phyloP scores from a whole-genome alignment of 2,113 vertebrate species.

The Anseranas semipalmata region DNA sequence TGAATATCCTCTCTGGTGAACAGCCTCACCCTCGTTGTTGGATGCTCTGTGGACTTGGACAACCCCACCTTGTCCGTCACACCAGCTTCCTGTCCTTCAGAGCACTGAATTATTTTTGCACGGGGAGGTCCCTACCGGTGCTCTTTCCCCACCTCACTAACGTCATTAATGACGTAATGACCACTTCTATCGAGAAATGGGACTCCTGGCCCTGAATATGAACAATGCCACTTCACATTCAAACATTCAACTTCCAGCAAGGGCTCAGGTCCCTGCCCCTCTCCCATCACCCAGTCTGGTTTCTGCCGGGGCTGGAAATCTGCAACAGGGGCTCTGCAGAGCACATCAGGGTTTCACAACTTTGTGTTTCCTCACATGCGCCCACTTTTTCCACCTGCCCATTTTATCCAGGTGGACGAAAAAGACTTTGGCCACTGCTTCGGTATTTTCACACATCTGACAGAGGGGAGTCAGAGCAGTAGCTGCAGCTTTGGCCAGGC shows the following conservation, averaged over 20 bases:
- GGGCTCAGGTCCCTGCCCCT: not conserved
- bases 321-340: not conserved
- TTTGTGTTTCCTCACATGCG: not conserved
- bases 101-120: not conserved
- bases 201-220: not conserved
- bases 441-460: not conserved
- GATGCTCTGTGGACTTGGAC: not conserved
- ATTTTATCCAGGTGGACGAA: not conserved
- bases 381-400: not conserved
- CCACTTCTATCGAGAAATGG: not conserved
- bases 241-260: not conserved
- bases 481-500: not conserved
- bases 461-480: not conserved
- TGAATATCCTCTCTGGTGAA: constrained; percentile 26
- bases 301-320: not conserved
- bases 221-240: not conserved
- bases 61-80: not conserved
- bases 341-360: not conserved
- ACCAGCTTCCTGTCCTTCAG: not conserved
- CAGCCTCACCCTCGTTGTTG: not conserved
- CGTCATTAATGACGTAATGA: not conserved
- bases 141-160: not conserved
- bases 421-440: not conserved
- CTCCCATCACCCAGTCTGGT: not conserved
- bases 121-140: not conserved